Evolutionary conservation across 2,888 invertebrate genomes (phyloP), one percentile per base, ranked within the genome.

Genomic region (Erebia epiphron): DNA sequence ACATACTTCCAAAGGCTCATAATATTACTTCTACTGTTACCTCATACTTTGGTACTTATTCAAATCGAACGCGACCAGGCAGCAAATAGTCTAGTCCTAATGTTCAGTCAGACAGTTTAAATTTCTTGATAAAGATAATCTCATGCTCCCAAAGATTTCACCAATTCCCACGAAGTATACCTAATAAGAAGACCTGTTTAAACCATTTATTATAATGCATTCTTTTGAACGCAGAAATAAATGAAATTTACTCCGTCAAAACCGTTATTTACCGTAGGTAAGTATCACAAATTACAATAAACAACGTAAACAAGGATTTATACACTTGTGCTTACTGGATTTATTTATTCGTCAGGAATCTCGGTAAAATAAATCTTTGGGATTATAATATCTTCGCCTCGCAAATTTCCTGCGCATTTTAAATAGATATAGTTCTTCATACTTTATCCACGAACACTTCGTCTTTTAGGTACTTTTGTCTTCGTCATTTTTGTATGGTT

Each of bases 201-300:
- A 52, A 64, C 52, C 35, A 64, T 52, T 64, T 64, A 50, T 26
- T 64, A 52, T 52, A 50, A 64, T 64, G 26, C 54, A 58, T 54
- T 70, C 43, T 67, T 49, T 26, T 54, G 61, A 41, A 57, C 18
- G 58, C 49, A 41, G 35, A 41, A 54, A 68, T 68, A 67, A 63
- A 67, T 63, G 63, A 64, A 68, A 74, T 73, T 74, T 74, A 74
- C 68, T 61, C 60, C 68, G 63, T 66, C 62, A 66, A 68, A 73
- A 69, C 56, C 61, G 57, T 71, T 73, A 74, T 73, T 74, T 73
- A 74, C 62, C 2, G 71, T 54, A 65, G 57, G 70, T 54, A 65
- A 54, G 70, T 69, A 72, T 46, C 61, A 62, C 66, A 63, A 74
- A 72, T 74, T 72, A 62, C 72, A 67, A 70, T 68, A 56, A 70